A percentile compares a stretch with the other conserved stretches of the same genome.
phyloP scores from a whole-genome alignment of 1,140 invertebrate genomes.

The Drosophila teissieri region DNA sequence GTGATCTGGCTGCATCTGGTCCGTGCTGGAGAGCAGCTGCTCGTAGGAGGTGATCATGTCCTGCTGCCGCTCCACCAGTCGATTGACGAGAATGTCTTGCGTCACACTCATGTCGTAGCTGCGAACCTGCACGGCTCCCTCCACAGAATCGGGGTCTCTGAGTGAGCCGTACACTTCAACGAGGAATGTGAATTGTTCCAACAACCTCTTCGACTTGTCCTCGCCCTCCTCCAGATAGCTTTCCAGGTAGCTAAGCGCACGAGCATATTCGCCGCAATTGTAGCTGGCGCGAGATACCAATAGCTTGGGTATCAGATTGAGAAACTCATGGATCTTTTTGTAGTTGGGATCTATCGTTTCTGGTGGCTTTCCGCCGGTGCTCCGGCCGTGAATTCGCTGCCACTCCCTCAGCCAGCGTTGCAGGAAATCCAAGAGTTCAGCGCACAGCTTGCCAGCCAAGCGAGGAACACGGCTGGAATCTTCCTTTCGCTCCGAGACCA shows the following conservation, averaged over 20 bases:
- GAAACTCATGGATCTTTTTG: conserved; percentile 85
- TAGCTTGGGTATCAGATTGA: conserved; percentile 88
- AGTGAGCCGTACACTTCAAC: conserved; percentile 91
- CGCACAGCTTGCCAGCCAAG: conserved; percentile 87
- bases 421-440: conserved; percentile 89
- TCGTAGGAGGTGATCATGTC: conserved; percentile 92
- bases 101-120: conserved; percentile 88
- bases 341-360: conserved; percentile 74
- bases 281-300: conserved; percentile 89
- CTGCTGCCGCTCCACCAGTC: conserved; percentile 89
- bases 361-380: conserved; percentile 50
- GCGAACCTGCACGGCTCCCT: conserved; percentile 89
- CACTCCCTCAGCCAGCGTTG: conserved; percentile 90
- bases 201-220: conserved; percentile 86
- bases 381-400: conserved; percentile 76
- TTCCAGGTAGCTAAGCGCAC: conserved; percentile 91
- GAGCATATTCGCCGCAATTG: conserved; percentile 89
- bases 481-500: conserved; percentile 23
- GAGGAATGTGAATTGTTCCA: conserved; percentile 87
- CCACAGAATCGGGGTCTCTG: conserved; percentile 91
- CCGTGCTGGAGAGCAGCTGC: conserved; percentile 87
- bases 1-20: conserved; percentile 72
- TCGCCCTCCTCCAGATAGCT: conserved; percentile 86
- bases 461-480: conserved; percentile 48
- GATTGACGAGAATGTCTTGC: conserved; percentile 90